A percentile compares a stretch with the other conserved stretches of the same genome.
Conservation (phyloP, 2,888 invertebrate genomes). For the Lithophane socia region DNA sequence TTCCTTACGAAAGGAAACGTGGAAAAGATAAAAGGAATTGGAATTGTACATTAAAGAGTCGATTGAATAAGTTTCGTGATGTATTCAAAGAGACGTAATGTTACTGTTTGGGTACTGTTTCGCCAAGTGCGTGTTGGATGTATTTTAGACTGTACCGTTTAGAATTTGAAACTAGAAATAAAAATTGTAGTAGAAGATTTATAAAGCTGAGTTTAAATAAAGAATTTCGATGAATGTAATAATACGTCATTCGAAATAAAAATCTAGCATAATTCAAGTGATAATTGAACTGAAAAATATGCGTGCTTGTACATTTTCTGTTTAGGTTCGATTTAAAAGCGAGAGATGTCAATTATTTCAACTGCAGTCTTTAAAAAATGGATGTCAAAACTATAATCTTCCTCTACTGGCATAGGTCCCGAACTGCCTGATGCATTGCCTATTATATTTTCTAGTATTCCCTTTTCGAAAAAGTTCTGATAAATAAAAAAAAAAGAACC, state of each 20-base stretch:
- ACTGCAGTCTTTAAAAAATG: not conserved
- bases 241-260: not conserved
- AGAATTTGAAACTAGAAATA: not conserved
- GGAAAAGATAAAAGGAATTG: conserved; percentile 52
- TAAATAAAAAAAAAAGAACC: not conserved
- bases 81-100: conserved; percentile 34
- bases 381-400: not conserved
- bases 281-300: not conserved
- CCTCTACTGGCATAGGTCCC: not conserved
- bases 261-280: no score
- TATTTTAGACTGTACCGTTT: conserved; percentile 14
- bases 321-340: not conserved
- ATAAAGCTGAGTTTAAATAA: not conserved
- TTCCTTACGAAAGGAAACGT: conserved; percentile 48
- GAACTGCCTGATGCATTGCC: not conserved
- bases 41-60: conserved; percentile 44
- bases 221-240: not conserved
- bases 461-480: not conserved
- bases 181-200: not conserved
- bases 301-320: not conserved
- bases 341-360: not conserved
- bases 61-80: conserved; percentile 57
- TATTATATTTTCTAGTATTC: not conserved
- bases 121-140: conserved; percentile 30
- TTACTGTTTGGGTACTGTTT: conserved; percentile 22